Conservation (phyloP, 2,113 vertebrate species). For the Tetrao urogallus region DNA sequence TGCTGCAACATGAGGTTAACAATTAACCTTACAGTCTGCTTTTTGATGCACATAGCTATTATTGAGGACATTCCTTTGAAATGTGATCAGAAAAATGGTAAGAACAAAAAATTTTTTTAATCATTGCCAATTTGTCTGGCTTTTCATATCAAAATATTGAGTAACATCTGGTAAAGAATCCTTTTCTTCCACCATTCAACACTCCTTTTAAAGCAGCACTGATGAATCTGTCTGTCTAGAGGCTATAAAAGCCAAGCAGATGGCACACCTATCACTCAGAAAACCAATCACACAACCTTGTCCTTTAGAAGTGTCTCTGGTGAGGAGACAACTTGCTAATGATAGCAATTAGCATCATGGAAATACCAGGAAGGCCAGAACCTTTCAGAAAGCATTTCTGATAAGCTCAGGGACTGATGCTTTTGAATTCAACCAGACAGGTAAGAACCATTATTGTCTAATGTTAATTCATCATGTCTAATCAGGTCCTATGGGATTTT, state of each 20-base stretch:
- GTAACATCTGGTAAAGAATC: neutral
- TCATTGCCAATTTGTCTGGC: neutral
- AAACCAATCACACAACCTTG: neutral
- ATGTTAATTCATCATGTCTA: conserved; percentile 28
- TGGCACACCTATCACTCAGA: conserved; percentile 54
- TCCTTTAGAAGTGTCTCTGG: conserved; percentile 37
- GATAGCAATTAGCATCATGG: conserved; percentile 27
- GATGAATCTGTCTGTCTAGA: neutral
- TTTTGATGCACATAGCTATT: neutral
- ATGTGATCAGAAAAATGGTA: neutral
- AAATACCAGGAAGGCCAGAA: conserved; percentile 49
- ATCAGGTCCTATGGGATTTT: neutral
- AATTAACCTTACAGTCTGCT: neutral
- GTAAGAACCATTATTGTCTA: neutral
- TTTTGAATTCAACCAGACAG: conserved; percentile 15
- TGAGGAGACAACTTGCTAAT: conserved; percentile 44
- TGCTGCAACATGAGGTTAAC: neutral
- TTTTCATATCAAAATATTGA: conserved; percentile 14
- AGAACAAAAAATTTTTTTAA: neutral
- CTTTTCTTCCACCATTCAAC: neutral
- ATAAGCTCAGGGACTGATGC: neutral
- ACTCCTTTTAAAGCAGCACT: neutral
- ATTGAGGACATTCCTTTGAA: neutral
- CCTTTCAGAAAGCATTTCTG: conserved; percentile 2
- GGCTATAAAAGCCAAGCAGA: conserved; percentile 56